Base-by-base conservation (phyloP, 2,888 invertebrate species). In the Thymelicus sylvestris region DNA sequence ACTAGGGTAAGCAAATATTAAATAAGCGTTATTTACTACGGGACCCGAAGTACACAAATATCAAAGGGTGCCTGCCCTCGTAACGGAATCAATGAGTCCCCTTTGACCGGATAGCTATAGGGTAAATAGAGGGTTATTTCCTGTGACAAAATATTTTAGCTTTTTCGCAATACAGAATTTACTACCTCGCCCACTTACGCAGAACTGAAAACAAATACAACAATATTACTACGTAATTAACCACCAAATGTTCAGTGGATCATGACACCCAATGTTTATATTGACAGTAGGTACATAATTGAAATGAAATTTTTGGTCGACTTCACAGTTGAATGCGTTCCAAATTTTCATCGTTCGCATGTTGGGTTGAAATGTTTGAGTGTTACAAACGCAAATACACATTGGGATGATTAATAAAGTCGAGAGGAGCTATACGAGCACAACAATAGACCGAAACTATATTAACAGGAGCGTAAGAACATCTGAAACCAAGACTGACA, bases 61-160 rank as follows among this genome's bases (percentile, higher is more conserved):
- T 85, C 81, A 85, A 84, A 84, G 85, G 84, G 80, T 76, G 72
- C 75, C 78, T 75, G 61, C 80, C 81, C 80, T 82, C 77, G 77
- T 75, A 72, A 78, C 76, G 79, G 83, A 86, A 89, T 88, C 88
- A 88, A 88, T 87, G 86, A 83, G 81, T 77, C 78, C 83, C 81
- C 83, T 88, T 85, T 81, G 83, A 81, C 86, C 88, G 89, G 87
- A 86, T 85, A 83, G 83, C 83, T 83, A 83, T 85, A 80, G 85
- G 83, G 88, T 86, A 88, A 90, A 89, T 89, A 89, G 86, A 85
- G 68, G 68, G 80, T 78, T 31, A 83, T 85, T 87, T 90, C 87
- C 89, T 84, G 85, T 83, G 86, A 87, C 88, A 87, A 89, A 52
- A 90, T 87, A 89, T 86, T 85, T 83, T 82, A 83, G 80, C 78